Percentiles rank a stretch among this genome's conserved stretches.
These are phyloP conservation scores for Trypoxylus dichotomus DNA, from an alignment of 1,140 invertebrate species.

Conservation along the genomic window DNA sequence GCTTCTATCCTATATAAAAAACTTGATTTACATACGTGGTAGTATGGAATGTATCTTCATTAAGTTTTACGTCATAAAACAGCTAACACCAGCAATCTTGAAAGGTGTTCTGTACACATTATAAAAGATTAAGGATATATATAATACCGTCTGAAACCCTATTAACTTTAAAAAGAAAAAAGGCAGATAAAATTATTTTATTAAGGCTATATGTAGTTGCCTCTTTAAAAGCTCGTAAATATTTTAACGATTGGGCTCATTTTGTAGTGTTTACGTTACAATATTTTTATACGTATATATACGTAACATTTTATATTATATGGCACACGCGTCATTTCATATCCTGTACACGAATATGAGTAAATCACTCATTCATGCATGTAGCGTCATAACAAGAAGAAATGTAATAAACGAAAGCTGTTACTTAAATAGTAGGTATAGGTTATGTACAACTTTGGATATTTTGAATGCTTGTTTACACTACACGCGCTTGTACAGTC, in stretches of 20 bases:
- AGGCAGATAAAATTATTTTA: background rate
- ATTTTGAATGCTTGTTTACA: slow-evolving; percentile 8
- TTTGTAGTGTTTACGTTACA: background rate
- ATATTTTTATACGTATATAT: background rate
- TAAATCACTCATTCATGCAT: background rate
- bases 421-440: slow-evolving; percentile 2
- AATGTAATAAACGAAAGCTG: background rate
- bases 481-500: background rate
- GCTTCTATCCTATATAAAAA: background rate
- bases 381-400: background rate
- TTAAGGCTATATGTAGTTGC: background rate
- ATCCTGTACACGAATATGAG: background rate
- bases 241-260: background rate
- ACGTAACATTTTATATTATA: too few relatives aligned
- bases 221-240: background rate
- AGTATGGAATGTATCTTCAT: background rate
- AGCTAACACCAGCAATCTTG: background rate
- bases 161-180: background rate
- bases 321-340: background rate
- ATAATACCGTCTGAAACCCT: background rate
- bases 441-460: slow-evolving; percentile 10
- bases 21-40: background rate
- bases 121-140: background rate
- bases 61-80: background rate
- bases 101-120: background rate